Conservation (phyloP, 2,888 invertebrate genomes). For the Oxyteleia sp. region DNA sequence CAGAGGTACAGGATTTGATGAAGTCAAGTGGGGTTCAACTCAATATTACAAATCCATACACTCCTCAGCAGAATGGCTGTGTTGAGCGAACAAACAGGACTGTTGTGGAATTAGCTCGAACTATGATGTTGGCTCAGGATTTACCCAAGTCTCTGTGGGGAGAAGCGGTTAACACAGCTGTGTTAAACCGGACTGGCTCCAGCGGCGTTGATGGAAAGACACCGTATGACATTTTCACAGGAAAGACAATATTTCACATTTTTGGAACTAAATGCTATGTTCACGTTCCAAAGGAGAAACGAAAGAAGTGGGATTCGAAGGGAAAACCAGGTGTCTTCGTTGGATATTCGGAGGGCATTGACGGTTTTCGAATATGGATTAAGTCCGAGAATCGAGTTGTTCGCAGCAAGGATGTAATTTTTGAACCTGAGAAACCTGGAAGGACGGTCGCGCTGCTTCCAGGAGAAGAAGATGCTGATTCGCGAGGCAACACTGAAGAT, state of each 20-base stretch:
- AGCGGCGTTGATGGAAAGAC: constrained; percentile 52
- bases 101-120: constrained; percentile 26
- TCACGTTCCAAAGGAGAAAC: constrained; percentile 27
- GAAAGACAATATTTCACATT: constrained; percentile 15
- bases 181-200: constrained; percentile 57
- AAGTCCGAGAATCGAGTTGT: constrained; percentile 34
- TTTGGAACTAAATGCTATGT: constrained; percentile 47
- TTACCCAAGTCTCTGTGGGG: constrained; percentile 42
- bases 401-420: constrained; percentile 16
- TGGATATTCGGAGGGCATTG: constrained; percentile 31
- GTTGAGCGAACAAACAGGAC: constrained; percentile 38
- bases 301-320: constrained; percentile 47
- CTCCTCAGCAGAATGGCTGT: constrained; percentile 78
- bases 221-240: constrained; percentile 55
- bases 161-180: constrained; percentile 58
- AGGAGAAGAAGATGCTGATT: too few species aligned
- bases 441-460: too few species aligned
- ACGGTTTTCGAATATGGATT: constrained; percentile 41
- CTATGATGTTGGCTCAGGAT: constrained; percentile 25
- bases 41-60: constrained; percentile 24
- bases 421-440: background rate
- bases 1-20: constrained; percentile 15
- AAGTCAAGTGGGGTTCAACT: constrained; percentile 6
- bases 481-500: too few species aligned
- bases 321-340: constrained; percentile 46